phyloP scores from a whole-genome alignment of 2,797 vertebrate species.

The Pagetopsis macropterus region DNA sequence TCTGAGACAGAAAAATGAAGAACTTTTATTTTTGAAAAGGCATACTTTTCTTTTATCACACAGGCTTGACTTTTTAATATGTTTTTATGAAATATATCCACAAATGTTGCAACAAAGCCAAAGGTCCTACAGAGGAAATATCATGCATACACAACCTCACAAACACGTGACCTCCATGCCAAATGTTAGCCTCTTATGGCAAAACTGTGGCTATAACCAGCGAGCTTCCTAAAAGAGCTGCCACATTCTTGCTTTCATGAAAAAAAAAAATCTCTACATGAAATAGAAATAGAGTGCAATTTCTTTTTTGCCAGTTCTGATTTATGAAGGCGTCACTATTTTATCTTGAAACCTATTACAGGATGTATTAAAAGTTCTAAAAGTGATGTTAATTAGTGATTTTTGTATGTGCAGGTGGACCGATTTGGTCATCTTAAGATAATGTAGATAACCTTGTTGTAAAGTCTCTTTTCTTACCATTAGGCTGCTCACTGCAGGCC shows the following conservation, averaged over 20 bases:
- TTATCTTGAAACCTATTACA: not conserved
- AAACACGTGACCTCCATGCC: too few species aligned
- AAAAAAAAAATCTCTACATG: not conserved
- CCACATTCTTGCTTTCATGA: not conserved
- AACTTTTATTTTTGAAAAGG: not conserved
- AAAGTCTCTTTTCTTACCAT: slow-evolving; percentile 80
- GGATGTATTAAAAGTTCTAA: not conserved
- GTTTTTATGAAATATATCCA: not conserved
- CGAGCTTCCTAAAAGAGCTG: not conserved
- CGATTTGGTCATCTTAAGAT: too few species aligned
- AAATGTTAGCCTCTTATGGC: too few species aligned
- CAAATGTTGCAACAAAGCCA: not conserved
- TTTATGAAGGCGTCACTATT: not conserved
- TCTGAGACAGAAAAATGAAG: slow-evolving; percentile 75
- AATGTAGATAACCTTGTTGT: not conserved
- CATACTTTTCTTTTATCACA: slow-evolving; percentile 1
- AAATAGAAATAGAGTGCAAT: too few species aligned
- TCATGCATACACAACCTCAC: not conserved
- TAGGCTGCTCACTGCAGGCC: slow-evolving; percentile 86
- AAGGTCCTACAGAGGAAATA: not conserved
- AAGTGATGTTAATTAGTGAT: not conserved
- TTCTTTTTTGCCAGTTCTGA: not conserved
- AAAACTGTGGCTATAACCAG: too few species aligned
- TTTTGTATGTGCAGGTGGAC: not conserved
- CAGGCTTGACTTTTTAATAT: not conserved